Evolutionary conservation across 2,113 vertebrate species (phyloP), one percentile per base, ranked within the genome.

Genomic region (Centropus bengalensis): DNA sequence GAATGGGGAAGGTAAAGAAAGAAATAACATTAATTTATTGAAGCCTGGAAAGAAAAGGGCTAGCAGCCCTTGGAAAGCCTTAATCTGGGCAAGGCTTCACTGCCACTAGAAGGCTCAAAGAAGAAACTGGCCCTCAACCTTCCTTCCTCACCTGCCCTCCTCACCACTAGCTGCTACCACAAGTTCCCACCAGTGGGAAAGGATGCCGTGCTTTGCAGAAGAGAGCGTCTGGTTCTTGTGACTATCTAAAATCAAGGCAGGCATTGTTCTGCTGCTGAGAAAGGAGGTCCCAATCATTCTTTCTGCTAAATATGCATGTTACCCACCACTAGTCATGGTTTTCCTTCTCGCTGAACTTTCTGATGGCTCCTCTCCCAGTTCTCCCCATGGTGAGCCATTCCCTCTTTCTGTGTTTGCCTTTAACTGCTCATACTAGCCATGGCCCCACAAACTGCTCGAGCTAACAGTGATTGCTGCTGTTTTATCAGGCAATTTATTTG

Each of bases 331-430:
- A 40, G 8, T 19, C 9, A 13, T 27, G 49, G 23, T 90, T 73
- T 76, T 32, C 63, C 28, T 14, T 76, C 82, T 89, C 2, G 1
- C 38, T 71, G 74, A 85, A 24, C 42, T 36, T 83, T 30, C 51
- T 54, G 42, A 66, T 58, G 38, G 17, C 20, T 88, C 23, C 21
- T 88, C 54, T 91, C 52, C 38, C 1, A 0, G 21, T 26, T 86
- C 75, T 82, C 56, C 45, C 62, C 0, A 0, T 45, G 67, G 36
- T 3, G 0, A 86, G 20, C 49, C 27, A 18, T 70, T 82, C 19
- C 24, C 26, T 89, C 58, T 58, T 54, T 15, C 63, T 68, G 75
- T 2, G 0, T 68, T 78, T 82, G 38, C 59, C 74, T 63, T 59
- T 68, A 74, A 71, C 26, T 10, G 79, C 54, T 75, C 66, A 54